Conservation (phyloP, 2,113 vertebrate species). For the Myotis davidii region DNA sequence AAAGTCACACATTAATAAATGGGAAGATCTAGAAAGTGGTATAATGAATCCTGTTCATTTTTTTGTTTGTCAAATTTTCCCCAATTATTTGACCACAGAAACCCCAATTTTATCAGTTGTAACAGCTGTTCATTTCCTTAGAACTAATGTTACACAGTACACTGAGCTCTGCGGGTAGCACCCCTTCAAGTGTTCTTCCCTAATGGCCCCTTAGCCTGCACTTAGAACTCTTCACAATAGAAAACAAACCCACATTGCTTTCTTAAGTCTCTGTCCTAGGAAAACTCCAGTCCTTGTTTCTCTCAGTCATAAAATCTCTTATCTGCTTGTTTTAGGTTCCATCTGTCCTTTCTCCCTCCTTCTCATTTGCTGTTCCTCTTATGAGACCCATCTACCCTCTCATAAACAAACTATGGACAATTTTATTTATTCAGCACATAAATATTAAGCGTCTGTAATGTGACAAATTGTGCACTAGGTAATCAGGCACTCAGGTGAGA, state of each 20-base stretch:
- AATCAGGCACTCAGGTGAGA: neutral
- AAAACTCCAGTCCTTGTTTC: conserved; percentile 14
- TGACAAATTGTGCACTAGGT: neutral
- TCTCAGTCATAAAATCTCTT: neutral
- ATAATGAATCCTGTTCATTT: neutral
- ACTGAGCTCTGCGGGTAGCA: neutral
- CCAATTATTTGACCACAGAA: neutral
- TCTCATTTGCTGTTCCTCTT: neutral
- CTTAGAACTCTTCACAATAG: neutral
- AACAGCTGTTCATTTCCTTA: neutral
- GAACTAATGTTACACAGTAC: neutral
- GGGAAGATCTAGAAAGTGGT: neutral
- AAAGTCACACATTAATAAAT: neutral
- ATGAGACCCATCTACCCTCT: neutral
- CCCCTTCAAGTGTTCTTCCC: neutral
- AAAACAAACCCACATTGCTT: neutral
- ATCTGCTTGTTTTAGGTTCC: neutral
- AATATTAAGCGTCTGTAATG: neutral
- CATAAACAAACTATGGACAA: neutral
- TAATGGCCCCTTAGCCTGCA: neutral
- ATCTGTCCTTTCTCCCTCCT: neutral
- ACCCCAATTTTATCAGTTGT: neutral
- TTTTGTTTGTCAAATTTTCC: neutral
- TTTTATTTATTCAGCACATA: neutral
- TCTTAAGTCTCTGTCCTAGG: neutral